Percentiles rank a stretch among this genome's conserved stretches.
Conservation (phyloP, 1,140 invertebrate species). For the Drosophila obscura region DNA sequence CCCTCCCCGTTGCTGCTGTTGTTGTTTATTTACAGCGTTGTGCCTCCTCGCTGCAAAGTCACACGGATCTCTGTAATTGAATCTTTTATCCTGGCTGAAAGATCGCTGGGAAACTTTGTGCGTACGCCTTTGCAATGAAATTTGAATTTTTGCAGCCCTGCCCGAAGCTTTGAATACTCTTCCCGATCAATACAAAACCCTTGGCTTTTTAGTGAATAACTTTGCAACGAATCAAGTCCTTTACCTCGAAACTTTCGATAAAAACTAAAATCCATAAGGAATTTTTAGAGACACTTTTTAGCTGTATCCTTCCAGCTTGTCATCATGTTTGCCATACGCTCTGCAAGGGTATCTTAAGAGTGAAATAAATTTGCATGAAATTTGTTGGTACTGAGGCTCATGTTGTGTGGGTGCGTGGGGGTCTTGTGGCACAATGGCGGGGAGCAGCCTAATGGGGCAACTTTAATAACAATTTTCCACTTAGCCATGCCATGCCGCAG, state of each 20-base stretch:
- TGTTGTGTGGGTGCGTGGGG: constrained; percentile 50
- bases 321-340: background rate
- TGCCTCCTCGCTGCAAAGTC: constrained; percentile 61
- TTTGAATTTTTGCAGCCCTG: background rate
- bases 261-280: background rate
- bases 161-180: background rate
- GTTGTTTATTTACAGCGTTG: constrained; percentile 64
- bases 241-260: background rate
- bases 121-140: constrained; percentile 1
- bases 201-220: background rate
- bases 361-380: constrained; percentile 55
- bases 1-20: constrained; percentile 14
- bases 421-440: constrained; percentile 51
- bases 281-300: background rate
- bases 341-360: constrained; percentile 24
- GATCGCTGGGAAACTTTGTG: constrained; percentile 64
- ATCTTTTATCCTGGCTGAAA: constrained; percentile 67
- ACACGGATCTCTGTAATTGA: constrained; percentile 73
- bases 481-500: constrained; percentile 48
- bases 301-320: background rate
- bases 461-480: constrained; percentile 75
- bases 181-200: background rate
- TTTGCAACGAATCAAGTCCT: background rate
- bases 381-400: constrained; percentile 18
- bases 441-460: constrained; percentile 69